Conservation (phyloP, 92 coral and sea anemone genomes). For the Siderastrea radians region DNA sequence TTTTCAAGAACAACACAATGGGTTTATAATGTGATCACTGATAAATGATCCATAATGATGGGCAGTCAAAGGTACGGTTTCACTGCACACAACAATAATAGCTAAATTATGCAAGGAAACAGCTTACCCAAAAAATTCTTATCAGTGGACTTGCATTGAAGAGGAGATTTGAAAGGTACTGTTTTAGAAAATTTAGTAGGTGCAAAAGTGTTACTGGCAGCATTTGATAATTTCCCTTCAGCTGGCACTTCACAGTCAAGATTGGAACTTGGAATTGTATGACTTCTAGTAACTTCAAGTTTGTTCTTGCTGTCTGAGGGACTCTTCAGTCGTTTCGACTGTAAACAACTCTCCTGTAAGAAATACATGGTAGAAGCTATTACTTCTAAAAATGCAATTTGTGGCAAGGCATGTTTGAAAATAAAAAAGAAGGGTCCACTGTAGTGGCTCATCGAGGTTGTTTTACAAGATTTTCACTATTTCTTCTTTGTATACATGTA, state of each 20-base stretch:
- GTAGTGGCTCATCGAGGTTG: too few species aligned
- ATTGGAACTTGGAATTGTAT: background rate
- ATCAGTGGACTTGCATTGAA: background rate
- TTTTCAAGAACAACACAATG: too few species aligned
- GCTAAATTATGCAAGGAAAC: background rate
- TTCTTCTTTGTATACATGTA: too few species aligned
- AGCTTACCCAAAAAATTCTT: constrained; percentile 14
- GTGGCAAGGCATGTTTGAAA: too few species aligned
- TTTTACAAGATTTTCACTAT: too few species aligned
- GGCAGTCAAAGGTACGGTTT: too few species aligned
- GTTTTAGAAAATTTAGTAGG: background rate
- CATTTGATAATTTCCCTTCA: background rate
- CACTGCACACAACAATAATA: too few species aligned
- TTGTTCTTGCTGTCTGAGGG: background rate
- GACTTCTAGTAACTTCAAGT: background rate
- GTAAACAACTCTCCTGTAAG: constrained; percentile 2
- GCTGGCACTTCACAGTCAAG: background rate
- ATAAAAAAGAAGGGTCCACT: too few species aligned
- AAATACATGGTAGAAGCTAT: too few species aligned
- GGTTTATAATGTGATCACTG: too few species aligned
- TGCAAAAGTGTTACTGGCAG: background rate
- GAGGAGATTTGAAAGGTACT: constrained; percentile 30
- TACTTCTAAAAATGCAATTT: too few species aligned
- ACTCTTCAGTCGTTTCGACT: background rate
- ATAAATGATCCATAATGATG: too few species aligned